Conservation (phyloP, 2,113 vertebrate species). For the Martes martes region DNA sequence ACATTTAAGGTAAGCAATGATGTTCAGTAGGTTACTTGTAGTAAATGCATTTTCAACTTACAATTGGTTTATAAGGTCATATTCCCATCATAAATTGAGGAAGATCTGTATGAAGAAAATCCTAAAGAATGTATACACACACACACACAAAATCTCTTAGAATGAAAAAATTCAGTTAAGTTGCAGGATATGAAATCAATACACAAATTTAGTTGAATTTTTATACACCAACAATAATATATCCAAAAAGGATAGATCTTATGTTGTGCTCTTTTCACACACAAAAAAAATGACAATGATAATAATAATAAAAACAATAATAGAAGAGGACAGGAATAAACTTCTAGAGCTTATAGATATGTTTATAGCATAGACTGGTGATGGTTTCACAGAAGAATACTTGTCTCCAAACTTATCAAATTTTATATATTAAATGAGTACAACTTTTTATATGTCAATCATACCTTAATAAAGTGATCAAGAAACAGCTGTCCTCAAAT, state of each 20-base stretch:
- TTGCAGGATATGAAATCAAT: neutral
- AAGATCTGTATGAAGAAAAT: neutral
- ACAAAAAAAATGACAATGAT: neutral
- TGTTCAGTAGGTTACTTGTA: neutral
- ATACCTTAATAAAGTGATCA: neutral
- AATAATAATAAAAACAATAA: neutral
- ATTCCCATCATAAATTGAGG: neutral
- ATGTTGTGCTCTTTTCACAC: neutral
- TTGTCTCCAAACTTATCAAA: neutral
- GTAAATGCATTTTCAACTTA: neutral
- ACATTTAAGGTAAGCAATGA: neutral
- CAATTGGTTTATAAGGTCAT: neutral
- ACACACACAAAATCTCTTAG: neutral
- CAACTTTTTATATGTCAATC: neutral
- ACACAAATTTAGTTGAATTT: neutral
- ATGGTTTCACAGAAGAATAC: neutral
- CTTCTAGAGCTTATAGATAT: neutral
- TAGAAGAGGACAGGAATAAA: neutral
- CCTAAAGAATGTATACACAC: neutral
- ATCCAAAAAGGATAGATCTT: neutral
- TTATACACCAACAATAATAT: neutral
- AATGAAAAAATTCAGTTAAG: neutral
- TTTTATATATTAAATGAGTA: neutral
- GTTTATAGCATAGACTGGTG: neutral
- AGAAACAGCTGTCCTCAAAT: neutral